phyloP scores from a whole-genome alignment of 2,888 invertebrate species.

The Netelia fuscicornis region DNA sequence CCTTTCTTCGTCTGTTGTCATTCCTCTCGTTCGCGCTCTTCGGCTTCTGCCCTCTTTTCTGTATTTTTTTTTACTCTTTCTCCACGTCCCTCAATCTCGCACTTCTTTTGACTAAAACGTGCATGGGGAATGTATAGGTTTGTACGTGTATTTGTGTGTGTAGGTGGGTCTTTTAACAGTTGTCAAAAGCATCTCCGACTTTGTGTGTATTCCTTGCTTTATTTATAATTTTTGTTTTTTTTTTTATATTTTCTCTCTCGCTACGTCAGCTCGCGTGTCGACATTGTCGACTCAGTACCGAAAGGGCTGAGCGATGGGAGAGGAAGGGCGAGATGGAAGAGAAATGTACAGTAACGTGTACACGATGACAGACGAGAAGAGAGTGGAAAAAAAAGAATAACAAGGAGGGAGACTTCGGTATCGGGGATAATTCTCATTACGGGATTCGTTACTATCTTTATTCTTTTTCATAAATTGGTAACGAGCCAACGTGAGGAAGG shows the following conservation, averaged over 20 bases:
- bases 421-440: conserved; percentile 33
- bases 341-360: conserved; percentile 5
- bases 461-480: not conserved
- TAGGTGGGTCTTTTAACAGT: conserved; percentile 27
- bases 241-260: conserved; percentile 20
- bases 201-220: not conserved
- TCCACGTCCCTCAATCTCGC: conserved; percentile 13
- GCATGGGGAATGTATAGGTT: not conserved
- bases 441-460: not conserved
- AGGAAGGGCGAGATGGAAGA: not conserved
- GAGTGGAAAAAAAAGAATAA: not conserved
- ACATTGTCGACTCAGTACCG: conserved; percentile 27
- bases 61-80: conserved; percentile 19
- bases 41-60: not conserved
- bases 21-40: conserved; percentile 47
- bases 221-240: not conserved
- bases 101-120: conserved; percentile 46
- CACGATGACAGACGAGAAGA: conserved; percentile 12
- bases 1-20: conserved; percentile 44
- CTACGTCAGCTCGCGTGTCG: conserved; percentile 18
- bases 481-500: too few species aligned
- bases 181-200: conserved; percentile 15
- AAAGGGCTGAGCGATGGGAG: not conserved
- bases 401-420: not conserved
- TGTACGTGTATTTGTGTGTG: not conserved